Evolutionary conservation across 37 sponge, comb jelly and placozoan genomes (phyloP).

Genomic region (Halichondria panicea): DNA sequence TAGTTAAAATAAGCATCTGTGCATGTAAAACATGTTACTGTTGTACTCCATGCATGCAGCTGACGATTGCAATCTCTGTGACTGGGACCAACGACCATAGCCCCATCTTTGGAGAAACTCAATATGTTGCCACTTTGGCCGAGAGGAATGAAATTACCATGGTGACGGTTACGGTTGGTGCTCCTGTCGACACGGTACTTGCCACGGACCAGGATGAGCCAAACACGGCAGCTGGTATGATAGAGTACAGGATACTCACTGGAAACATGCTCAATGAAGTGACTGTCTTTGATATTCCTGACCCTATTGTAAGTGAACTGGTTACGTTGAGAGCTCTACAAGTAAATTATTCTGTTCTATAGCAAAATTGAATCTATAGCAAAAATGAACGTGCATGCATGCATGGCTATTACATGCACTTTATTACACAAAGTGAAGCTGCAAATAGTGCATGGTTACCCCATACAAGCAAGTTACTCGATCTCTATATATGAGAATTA

Average conservation of each 20-base stretch:
- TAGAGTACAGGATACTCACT: constrained; percentile 24
- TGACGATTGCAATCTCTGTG: constrained; percentile 13
- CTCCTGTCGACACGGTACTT: constrained; percentile 3
- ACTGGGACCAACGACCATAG: constrained; percentile 16
- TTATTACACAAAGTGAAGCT: too few species aligned
- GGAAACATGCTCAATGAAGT: constrained; percentile 12
- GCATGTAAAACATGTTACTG: too few species aligned
- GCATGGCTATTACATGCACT: too few species aligned
- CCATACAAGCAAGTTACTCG: too few species aligned
- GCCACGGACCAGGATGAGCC: constrained; percentile 27
- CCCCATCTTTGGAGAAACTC: constrained; percentile 10
- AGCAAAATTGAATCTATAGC: background rate
- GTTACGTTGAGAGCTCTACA: background rate
- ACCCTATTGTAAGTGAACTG: constrained; percentile 16
- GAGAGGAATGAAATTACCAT: constrained; percentile 14
- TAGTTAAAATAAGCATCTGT: background rate
- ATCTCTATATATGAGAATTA: too few species aligned
- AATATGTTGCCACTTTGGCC: constrained; percentile 7
- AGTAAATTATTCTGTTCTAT: background rate
- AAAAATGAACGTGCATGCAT: too few species aligned
- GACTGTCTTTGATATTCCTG: constrained; percentile 27
- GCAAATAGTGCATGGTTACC: too few species aligned
- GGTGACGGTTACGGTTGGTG: background rate
- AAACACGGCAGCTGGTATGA: background rate
- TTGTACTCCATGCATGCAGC: background rate